Evolutionary conservation across 2,888 invertebrate genomes (phyloP).

Genomic region (Candidula unifasciata): DNA sequence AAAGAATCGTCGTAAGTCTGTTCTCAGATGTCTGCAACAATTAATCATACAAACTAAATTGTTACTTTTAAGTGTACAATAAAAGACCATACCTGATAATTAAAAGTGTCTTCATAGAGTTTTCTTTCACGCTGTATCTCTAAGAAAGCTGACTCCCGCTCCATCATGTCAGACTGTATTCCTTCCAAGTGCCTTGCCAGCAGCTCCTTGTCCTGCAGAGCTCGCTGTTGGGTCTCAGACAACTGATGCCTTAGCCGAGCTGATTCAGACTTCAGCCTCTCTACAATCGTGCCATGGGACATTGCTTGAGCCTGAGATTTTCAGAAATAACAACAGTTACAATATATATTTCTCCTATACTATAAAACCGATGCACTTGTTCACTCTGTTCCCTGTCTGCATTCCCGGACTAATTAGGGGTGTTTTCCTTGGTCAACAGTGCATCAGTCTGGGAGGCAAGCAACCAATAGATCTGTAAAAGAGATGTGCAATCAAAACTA

Average conservation of each 20-base stretch:
- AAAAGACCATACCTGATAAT: conserved; percentile 61
- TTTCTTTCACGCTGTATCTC: conserved; percentile 77
- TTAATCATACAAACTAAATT: too few species aligned
- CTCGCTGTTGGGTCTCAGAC: conserved; percentile 77
- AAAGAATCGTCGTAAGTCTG: too few species aligned
- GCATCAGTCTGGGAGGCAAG: too few species aligned
- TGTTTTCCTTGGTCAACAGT: too few species aligned
- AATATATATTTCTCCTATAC: too few species aligned
- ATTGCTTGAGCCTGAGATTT: conserved; percentile 57
- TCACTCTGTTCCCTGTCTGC: too few species aligned
- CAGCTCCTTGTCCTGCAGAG: conserved; percentile 78
- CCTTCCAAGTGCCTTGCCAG: conserved; percentile 79
- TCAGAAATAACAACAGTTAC: background rate
- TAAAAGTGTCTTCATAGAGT: conserved; percentile 73
- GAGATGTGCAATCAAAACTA: too few species aligned
- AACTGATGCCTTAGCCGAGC: conserved; percentile 74
- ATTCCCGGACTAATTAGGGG: too few species aligned
- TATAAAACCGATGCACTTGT: too few species aligned
- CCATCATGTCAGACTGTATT: conserved; percentile 79
- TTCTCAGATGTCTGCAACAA: too few species aligned
- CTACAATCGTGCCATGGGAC: conserved; percentile 74
- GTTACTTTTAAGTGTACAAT: background rate
- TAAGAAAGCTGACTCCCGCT: conserved; percentile 78
- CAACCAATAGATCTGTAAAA: too few species aligned
- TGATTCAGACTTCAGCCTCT: conserved; percentile 77